These are phyloP conservation scores for Dryobates pubescens DNA, from an alignment of 2,797 vertebrate species.

Conservation along the genomic window DNA sequence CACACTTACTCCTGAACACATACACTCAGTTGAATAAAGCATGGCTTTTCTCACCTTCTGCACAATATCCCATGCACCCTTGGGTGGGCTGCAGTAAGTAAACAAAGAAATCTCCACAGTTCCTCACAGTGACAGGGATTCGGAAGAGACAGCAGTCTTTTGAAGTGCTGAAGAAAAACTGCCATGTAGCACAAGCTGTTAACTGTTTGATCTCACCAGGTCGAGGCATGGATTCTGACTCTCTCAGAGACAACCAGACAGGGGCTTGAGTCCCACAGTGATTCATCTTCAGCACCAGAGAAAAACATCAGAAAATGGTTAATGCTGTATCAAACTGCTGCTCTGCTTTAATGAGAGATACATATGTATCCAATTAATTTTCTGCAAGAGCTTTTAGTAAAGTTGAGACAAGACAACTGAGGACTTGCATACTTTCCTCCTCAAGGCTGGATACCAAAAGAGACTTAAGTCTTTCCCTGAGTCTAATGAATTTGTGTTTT, in stretches of 20 bases:
- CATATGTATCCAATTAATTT: neutral
- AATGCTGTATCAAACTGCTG: neutral
- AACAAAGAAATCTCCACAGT: conserved; percentile 89
- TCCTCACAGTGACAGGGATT: conserved; percentile 88
- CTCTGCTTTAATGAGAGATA: neutral
- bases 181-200: conserved; percentile 90
- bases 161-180: conserved; percentile 80
- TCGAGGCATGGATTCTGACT: conserved; percentile 84
- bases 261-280: conserved; percentile 92
- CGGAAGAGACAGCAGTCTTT: conserved; percentile 91
- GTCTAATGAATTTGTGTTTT: neutral
- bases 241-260: conserved; percentile 87
- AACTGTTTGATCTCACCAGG: conserved; percentile 84
- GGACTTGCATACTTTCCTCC: neutral
- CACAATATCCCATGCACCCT: conserved; percentile 94
- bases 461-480: neutral
- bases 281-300: conserved; percentile 82
- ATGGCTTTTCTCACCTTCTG: conserved; percentile 80
- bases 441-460: neutral
- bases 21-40: neutral
- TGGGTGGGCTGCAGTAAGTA: conserved; percentile 92
- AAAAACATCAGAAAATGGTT: conserved; percentile 47
- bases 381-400: neutral
- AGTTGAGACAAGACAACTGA: neutral
- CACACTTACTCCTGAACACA: neutral